Conservation (phyloP, 1,140 invertebrate genomes). For the Amphibalanus amphitrite region DNA sequence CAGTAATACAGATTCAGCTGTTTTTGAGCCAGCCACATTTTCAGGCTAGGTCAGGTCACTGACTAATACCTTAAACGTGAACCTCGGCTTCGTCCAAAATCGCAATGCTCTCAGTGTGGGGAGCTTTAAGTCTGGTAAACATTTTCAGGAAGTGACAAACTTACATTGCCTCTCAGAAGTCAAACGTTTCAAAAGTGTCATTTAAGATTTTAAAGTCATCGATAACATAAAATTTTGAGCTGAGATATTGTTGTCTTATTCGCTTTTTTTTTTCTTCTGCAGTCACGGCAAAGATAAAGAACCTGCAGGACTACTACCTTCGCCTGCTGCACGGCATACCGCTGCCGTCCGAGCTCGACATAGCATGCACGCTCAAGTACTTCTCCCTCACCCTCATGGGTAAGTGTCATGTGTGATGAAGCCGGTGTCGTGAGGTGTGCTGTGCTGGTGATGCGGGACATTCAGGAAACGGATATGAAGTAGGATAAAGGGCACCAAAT, state of each 20-base stretch:
- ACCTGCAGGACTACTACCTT: slow-evolving; percentile 87
- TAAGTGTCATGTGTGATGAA: slow-evolving; percentile 40
- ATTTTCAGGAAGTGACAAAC: neutral
- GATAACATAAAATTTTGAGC: slow-evolving; percentile 11
- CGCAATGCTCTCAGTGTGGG: neutral
- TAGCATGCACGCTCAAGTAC: slow-evolving; percentile 92
- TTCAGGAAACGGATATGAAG: neutral
- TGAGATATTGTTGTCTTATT: neutral
- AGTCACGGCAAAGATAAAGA: slow-evolving; percentile 96
- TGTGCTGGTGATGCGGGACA: too few relatives aligned
- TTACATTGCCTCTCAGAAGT: neutral
- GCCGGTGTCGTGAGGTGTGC: too few relatives aligned
- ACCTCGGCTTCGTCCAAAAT: neutral
- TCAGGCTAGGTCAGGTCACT: too few relatives aligned
- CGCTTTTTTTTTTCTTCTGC: slow-evolving; percentile 24
- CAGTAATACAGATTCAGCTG: too few relatives aligned
- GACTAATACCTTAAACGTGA: too few relatives aligned
- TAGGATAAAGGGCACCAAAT: slow-evolving; percentile 4
- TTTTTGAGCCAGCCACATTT: too few relatives aligned
- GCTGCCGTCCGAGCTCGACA: slow-evolving; percentile 84
- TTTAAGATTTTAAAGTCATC: neutral
- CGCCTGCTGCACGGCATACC: slow-evolving; percentile 76
- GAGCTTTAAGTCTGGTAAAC: neutral
- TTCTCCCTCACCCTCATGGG: slow-evolving; percentile 92
- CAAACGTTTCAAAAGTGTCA: neutral